Conservation (phyloP, 1,140 invertebrate species). For the Araneus ventricosus region DNA sequence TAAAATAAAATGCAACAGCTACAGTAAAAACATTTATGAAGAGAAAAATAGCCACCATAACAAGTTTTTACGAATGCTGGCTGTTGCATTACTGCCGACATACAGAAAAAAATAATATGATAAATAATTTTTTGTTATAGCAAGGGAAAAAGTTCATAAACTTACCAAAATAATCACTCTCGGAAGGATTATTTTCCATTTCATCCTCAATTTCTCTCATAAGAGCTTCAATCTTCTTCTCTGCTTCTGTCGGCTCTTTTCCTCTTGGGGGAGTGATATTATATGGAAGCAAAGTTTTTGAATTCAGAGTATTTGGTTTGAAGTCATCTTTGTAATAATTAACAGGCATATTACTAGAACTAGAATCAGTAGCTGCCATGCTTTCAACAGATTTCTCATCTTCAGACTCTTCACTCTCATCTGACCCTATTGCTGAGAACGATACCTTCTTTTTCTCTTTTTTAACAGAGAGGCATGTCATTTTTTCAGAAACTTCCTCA, state of each 20-base stretch:
- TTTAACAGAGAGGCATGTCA: slow-evolving; percentile 63
- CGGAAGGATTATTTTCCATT: slow-evolving; percentile 93
- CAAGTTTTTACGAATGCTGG: too few relatives aligned
- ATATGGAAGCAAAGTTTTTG: slow-evolving; percentile 90
- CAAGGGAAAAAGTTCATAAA: slow-evolving; percentile 57
- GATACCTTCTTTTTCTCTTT: slow-evolving; percentile 70
- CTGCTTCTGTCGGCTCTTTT: slow-evolving; percentile 91
- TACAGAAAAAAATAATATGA: too few relatives aligned
- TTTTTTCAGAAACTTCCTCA: slow-evolving; percentile 56
- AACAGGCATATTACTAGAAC: background rate
- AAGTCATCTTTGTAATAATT: slow-evolving; percentile 56
- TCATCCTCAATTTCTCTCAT: slow-evolving; percentile 94
- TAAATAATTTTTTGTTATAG: too few relatives aligned
- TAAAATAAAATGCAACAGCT: too few relatives aligned
- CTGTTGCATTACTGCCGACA: too few relatives aligned
- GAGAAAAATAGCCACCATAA: too few relatives aligned
- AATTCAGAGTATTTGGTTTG: slow-evolving; percentile 79
- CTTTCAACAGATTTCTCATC: background rate
- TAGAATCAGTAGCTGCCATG: background rate
- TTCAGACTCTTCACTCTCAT: slow-evolving; percentile 35
- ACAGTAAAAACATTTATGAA: too few relatives aligned
- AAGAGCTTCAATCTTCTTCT: slow-evolving; percentile 93
- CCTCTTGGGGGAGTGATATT: slow-evolving; percentile 87
- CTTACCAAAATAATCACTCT: slow-evolving; percentile 97
- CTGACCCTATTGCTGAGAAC: slow-evolving; percentile 33